phyloP scores from a whole-genome alignment of 2,113 vertebrate species.

The Cephalopterus ornatus region DNA sequence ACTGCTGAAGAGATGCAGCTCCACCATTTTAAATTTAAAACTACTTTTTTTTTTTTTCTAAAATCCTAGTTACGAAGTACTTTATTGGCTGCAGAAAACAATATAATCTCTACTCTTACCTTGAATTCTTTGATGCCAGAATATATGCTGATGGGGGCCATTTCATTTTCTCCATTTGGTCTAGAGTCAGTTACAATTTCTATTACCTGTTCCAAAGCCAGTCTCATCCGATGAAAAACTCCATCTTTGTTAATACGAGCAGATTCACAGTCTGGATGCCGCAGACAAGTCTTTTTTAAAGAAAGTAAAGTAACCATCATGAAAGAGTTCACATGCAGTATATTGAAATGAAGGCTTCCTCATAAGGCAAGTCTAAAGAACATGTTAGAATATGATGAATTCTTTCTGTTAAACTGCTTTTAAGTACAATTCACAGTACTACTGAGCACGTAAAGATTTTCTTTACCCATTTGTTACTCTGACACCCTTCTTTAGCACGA shows the following conservation, averaged over 20 bases:
- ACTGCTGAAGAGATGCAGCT: not conserved
- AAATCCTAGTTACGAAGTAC: not conserved
- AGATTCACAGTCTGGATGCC: conserved; percentile 98
- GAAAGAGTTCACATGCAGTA: not conserved
- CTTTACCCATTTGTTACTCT: not conserved
- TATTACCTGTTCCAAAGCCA: conserved; percentile 94
- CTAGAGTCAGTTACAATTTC: conserved; percentile 93
- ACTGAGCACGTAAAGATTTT: not conserved
- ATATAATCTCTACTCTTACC: conserved; percentile 70
- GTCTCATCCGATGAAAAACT: conserved; percentile 94
- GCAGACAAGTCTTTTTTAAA: conserved; percentile 90
- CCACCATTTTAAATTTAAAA: not conserved
- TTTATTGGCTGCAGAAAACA: not conserved
- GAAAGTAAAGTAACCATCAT: not conserved
- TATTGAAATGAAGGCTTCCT: not conserved
- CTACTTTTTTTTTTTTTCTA: not conserved
- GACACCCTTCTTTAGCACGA: not conserved
- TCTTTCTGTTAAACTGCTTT: not conserved
- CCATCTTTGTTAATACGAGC: conserved; percentile 95
- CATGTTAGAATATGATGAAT: not conserved
- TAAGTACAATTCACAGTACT: not conserved
- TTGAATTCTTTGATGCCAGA: conserved; percentile 92
- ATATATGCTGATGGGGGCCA: conserved; percentile 86
- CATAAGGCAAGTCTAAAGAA: not conserved
- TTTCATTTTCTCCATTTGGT: conserved; percentile 79